Base-by-base conservation (phyloP, 2,797 vertebrate species). In the Rhabdomys pumilio region DNA sequence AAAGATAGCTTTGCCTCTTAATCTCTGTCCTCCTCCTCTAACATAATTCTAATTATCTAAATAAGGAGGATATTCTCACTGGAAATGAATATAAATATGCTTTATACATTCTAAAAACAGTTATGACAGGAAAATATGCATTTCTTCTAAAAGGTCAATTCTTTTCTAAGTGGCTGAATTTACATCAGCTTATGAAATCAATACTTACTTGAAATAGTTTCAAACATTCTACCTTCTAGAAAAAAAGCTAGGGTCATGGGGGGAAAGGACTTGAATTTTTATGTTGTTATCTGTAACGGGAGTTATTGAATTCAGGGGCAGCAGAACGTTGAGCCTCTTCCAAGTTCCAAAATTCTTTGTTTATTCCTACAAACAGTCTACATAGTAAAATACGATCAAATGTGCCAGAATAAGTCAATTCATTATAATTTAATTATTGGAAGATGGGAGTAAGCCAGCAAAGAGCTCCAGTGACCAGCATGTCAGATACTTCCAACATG, bases 341-440 rank as follows among this genome's bases (percentile, higher is more conserved):
- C 97, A 98, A 98, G 95, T 92, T 98, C 96, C 86, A 92, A 97
- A 98, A 98, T 97, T 96, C 92, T 89, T 89, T 98, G 96, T 98
- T 98, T 98, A 98, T 97, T 98, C 98, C 98, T 97, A 93, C 93
- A 98, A 89, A 96, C 90, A 94, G 95, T 98, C 98, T 98, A 97
- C 96, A 97, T 93, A 98, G 97, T 95, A 94, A 98, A 98, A 98
- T 98, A 96, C 69, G 97, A 98, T 94, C 59, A 87, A 92, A 91
- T 14, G 96, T 97, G 97, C 97, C 98, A 98, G 97, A 97, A 97
- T 98, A 98, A 98, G 98, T 97, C 98, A 88, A 96, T 97, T 98
- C 97, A 97, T 98, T 98, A 96, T 97, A 98, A 97, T 98, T 98
- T 97, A 98, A 98, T 98, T 98, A 98, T 98, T 98, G 97, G 97